These are phyloP conservation scores for Limonius californicus DNA, from an alignment of 1,140 invertebrate species.

Conservation along the genomic window DNA sequence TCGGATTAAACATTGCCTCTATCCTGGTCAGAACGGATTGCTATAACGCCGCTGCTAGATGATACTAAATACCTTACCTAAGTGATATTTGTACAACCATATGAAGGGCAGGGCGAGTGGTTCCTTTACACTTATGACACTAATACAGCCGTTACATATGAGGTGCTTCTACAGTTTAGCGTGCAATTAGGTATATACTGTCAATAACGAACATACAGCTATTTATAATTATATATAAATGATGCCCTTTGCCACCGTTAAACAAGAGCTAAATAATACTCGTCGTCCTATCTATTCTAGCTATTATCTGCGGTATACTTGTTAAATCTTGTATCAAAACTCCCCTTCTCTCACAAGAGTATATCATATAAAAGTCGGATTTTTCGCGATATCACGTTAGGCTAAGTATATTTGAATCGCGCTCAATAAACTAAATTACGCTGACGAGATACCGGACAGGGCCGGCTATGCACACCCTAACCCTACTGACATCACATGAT, in stretches of 20 bases:
- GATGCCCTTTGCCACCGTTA: background rate
- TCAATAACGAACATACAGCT: conserved; percentile 33
- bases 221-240: conserved; percentile 30
- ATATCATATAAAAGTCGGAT: conserved; percentile 37
- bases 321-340: conserved; percentile 44
- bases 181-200: conserved; percentile 35
- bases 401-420: conserved; percentile 33
- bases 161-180: conserved; percentile 37
- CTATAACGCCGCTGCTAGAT: conserved; percentile 9
- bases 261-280: conserved; percentile 36
- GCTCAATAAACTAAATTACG: conserved; percentile 23
- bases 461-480: conserved; percentile 21
- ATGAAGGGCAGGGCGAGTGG: conserved; percentile 29
- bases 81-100: conserved; percentile 30
- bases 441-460: conserved; percentile 8
- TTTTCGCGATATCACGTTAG: conserved; percentile 39
- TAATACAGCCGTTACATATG: conserved; percentile 38
- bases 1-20: conserved; percentile 17
- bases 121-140: conserved; percentile 35
- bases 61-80: conserved; percentile 24
- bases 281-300: conserved; percentile 29
- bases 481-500: conserved; percentile 32
- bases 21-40: conserved; percentile 11
- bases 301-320: conserved; percentile 34
- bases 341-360: conserved; percentile 32